These are phyloP conservation scores for Malurus alboscapulatus DNA, from an alignment of 2,113 vertebrate genomes.

Conservation along the genomic window DNA sequence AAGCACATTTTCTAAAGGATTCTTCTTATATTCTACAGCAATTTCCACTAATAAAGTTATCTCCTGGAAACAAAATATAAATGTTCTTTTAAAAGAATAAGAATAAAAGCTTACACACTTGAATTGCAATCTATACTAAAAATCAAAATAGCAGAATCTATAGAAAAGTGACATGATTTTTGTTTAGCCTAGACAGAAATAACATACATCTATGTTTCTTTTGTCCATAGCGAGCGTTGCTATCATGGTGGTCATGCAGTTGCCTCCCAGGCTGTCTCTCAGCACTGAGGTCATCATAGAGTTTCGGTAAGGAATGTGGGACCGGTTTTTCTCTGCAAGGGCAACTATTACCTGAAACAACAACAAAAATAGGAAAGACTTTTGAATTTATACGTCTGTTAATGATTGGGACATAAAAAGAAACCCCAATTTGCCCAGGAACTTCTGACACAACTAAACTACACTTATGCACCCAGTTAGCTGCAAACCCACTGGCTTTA, in stretches of 20 bases:
- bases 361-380: not conserved
- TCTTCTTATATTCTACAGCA: not conserved
- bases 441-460: not conserved
- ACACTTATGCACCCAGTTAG: fast-evolving
- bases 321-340: conserved; percentile 90
- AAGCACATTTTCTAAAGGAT: not conserved
- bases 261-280: conserved; percentile 94
- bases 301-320: conserved; percentile 94
- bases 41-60: not conserved
- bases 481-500: not conserved
- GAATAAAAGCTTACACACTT: not conserved
- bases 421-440: not conserved
- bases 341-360: conserved; percentile 90
- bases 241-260: conserved; percentile 98
- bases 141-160: not conserved
- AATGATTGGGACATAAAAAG: not conserved
- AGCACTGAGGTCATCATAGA: conserved; percentile 98
- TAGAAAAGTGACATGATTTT: not conserved
- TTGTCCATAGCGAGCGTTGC: conserved; percentile 88
- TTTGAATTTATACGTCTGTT: not conserved
- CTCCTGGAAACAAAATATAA: not conserved
- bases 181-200: not conserved
- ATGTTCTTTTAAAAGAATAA: not conserved
- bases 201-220: conserved; percentile 85
- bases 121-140: not conserved